Percentiles rank a stretch among this genome's conserved stretches.
phyloP scores from a whole-genome alignment of 2,888 invertebrate genomes.

The Blera fallax region DNA sequence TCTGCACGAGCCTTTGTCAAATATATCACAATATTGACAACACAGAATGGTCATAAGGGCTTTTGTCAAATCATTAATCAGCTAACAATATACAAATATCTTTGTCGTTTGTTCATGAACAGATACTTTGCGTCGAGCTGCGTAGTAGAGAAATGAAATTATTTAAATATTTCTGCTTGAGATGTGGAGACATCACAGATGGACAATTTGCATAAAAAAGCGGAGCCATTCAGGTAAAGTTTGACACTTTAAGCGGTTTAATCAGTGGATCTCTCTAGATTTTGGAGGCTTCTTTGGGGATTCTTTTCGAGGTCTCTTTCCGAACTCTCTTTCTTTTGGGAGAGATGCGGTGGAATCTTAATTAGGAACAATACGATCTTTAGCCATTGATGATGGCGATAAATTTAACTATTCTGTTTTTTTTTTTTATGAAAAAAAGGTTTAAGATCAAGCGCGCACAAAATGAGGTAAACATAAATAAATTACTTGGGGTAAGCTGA shows the following conservation, averaged over 20 bases:
- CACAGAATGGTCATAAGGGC: constrained; percentile 59
- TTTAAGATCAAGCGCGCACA: constrained; percentile 8
- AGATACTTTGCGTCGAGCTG: constrained; percentile 1
- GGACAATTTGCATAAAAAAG: constrained; percentile 66
- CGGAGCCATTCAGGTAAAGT: constrained; percentile 29
- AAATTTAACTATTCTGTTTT: constrained; percentile 44
- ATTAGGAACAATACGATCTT: constrained; percentile 59
- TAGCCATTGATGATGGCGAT: constrained; percentile 48
- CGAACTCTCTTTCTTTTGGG: neutral
- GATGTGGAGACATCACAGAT: constrained; percentile 9
- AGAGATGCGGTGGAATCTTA: constrained; percentile 56
- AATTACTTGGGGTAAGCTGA: constrained; percentile 19
- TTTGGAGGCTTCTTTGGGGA: constrained; percentile 1
- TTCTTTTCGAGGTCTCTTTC: neutral
- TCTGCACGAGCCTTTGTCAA: constrained; percentile 29
- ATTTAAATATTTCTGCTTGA: constrained; percentile 51
- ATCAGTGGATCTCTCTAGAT: constrained; percentile 52
- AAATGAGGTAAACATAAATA: constrained; percentile 23
- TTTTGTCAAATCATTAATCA: constrained; percentile 72
- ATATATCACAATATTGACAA: constrained; percentile 70
- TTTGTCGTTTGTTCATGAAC: constrained; percentile 33
- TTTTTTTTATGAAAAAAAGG: neutral
- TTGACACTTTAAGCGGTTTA: constrained; percentile 68
- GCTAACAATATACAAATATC: constrained; percentile 40
- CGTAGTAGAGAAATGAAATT: constrained; percentile 45